Evolutionary conservation across 1,140 invertebrate species (phyloP).

Genomic region (Parasteatoda tepidariorum): DNA sequence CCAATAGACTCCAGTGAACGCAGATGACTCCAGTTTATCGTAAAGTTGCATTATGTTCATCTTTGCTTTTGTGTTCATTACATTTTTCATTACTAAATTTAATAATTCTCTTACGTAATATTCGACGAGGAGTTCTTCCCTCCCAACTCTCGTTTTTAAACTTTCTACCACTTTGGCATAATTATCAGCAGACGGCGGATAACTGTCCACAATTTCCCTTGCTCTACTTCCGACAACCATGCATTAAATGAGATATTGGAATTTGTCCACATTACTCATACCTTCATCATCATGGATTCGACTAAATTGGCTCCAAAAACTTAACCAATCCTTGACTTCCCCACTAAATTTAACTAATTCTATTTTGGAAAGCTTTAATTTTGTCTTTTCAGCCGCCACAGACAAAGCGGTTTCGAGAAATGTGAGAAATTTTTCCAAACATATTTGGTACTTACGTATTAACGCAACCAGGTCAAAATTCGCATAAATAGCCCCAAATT

Average conservation of each 20-base stretch:
- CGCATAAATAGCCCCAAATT: neutral
- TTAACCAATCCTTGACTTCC: neutral
- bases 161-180: constrained; percentile 61
- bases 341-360: constrained; percentile 16
- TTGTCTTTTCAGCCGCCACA: neutral
- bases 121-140: constrained; percentile 58
- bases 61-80: constrained; percentile 3
- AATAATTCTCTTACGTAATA: constrained; percentile 59
- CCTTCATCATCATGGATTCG: neutral
- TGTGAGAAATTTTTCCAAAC: neutral
- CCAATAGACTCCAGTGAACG: constrained; percentile 65
- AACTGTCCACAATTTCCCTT: constrained; percentile 59
- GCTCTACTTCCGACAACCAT: neutral
- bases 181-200: constrained; percentile 54
- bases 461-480: too few species aligned
- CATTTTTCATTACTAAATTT: constrained; percentile 1
- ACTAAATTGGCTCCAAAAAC: constrained; percentile 13
- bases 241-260: constrained; percentile 32
- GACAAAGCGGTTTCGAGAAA: neutral
- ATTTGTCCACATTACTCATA: constrained; percentile 6
- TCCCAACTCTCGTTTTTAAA: constrained; percentile 55
- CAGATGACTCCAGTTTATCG: constrained; percentile 64
- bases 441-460: neutral
- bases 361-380: neutral
- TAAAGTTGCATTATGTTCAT: neutral